Conservation (phyloP, 1,140 invertebrate species). For the Cyphomyrmex costatus region DNA sequence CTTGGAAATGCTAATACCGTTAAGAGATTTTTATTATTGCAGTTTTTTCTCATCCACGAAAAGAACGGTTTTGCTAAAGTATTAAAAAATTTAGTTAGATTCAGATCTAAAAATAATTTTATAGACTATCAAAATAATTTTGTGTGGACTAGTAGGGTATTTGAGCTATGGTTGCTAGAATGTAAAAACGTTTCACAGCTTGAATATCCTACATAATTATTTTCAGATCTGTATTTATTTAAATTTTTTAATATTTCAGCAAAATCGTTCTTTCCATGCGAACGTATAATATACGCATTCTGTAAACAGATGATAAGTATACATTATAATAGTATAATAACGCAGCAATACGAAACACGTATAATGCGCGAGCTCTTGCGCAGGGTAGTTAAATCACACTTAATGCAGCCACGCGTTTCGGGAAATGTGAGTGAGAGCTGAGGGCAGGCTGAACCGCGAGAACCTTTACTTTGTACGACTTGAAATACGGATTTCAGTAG, state of each 20-base stretch:
- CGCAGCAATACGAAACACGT: neutral
- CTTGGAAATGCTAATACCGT: neutral
- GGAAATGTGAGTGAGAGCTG: neutral
- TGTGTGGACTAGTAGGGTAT: too few species aligned
- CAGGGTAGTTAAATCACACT: slow-evolving; percentile 4
- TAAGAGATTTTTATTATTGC: neutral
- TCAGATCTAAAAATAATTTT: too few species aligned
- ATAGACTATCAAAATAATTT: too few species aligned
- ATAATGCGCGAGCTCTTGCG: neutral
- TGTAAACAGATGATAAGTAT: neutral
- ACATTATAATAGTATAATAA: neutral
- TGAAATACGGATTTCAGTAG: neutral
- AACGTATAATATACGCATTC: neutral
- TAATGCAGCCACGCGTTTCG: neutral
- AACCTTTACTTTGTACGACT: neutral
- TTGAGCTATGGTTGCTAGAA: too few species aligned
- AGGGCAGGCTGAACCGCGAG: neutral
- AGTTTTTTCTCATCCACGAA: neutral
- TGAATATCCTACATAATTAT: too few species aligned
- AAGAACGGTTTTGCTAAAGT: too few species aligned
- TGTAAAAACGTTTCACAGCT: too few species aligned
- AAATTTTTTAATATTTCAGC: too few species aligned
- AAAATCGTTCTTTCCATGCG: too few species aligned
- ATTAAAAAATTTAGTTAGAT: too few species aligned
- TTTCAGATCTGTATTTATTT: too few species aligned